Conservation (phyloP, 1,140 invertebrate genomes). For the Cephus cinctus region DNA sequence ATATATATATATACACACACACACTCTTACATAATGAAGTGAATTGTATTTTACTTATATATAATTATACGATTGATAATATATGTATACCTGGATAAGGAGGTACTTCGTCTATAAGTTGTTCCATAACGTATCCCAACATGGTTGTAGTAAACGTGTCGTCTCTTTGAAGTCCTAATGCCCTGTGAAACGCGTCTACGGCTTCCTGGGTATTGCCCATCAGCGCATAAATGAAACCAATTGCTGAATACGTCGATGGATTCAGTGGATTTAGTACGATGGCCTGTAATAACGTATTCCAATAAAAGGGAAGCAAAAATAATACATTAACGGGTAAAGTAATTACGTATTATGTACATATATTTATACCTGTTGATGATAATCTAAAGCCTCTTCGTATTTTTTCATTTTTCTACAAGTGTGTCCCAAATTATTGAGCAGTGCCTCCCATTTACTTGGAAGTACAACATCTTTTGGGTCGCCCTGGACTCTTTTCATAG, state of each 20-base stretch:
- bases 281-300: conserved; percentile 66
- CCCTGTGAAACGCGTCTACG: conserved; percentile 89
- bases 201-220: conserved; percentile 74
- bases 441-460: conserved; percentile 78
- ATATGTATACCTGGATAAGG: conserved; percentile 60
- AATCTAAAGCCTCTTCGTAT: conserved; percentile 79
- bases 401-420: conserved; percentile 82
- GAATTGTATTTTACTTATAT: too few species aligned
- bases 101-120: conserved; percentile 63
- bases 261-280: conserved; percentile 80
- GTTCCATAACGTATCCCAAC: conserved; percentile 79
- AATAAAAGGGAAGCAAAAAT: conserved; percentile 4
- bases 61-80: too few species aligned
- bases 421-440: conserved; percentile 94
- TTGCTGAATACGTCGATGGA: conserved; percentile 80
- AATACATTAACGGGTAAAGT: not conserved
- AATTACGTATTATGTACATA: not conserved
- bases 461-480: conserved; percentile 48
- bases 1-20: too few species aligned
- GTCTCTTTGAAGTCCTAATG: conserved; percentile 80
- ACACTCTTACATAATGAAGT: too few species aligned
- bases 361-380: conserved; percentile 72
- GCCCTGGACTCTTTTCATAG: conserved; percentile 66
- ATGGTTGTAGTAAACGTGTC: conserved; percentile 92
- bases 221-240: conserved; percentile 84